A percentile compares a stretch with the other conserved stretches of the same genome.
phyloP scores from a whole-genome alignment of 2,113 vertebrate species.

The Piaya cayana region DNA sequence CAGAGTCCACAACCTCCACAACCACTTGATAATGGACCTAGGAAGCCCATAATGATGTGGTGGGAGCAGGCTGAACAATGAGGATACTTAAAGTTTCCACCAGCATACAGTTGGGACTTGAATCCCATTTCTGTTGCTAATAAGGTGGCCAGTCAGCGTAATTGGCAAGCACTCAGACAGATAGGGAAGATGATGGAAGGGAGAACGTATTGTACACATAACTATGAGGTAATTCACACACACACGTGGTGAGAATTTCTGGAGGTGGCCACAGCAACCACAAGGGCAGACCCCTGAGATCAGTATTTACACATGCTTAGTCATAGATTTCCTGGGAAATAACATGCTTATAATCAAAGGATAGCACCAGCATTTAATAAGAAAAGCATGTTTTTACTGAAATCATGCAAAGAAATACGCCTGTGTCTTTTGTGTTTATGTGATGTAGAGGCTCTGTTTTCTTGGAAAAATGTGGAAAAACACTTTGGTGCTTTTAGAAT shows the following conservation, averaged over 20 bases:
- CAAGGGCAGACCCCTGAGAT: not conserved
- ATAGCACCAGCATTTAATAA: constrained; percentile 7
- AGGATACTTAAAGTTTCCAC: not conserved
- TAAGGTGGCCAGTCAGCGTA: not conserved
- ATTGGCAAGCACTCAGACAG: not conserved
- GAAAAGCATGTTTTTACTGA: constrained; percentile 36
- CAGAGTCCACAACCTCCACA: not conserved
- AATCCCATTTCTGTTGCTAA: not conserved
- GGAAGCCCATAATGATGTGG: not conserved
- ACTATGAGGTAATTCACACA: not conserved
- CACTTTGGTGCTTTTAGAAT: not conserved
- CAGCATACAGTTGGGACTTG: not conserved
- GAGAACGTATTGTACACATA: not conserved
- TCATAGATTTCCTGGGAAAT: constrained; percentile 2
- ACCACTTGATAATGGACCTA: rapidly evolving
- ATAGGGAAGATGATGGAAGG: not conserved
- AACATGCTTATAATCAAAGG: not conserved
- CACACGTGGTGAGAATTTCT: not conserved
- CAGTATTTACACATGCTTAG: not conserved
- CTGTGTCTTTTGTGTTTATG: not conserved
- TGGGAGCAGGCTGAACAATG: not conserved
- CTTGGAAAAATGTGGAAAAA: not conserved
- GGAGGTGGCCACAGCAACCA: not conserved
- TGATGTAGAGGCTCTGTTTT: not conserved
- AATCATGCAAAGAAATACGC: constrained; percentile 1